Conservation (phyloP, 2,797 vertebrate genomes). For the Champsocephalus gunnari region DNA sequence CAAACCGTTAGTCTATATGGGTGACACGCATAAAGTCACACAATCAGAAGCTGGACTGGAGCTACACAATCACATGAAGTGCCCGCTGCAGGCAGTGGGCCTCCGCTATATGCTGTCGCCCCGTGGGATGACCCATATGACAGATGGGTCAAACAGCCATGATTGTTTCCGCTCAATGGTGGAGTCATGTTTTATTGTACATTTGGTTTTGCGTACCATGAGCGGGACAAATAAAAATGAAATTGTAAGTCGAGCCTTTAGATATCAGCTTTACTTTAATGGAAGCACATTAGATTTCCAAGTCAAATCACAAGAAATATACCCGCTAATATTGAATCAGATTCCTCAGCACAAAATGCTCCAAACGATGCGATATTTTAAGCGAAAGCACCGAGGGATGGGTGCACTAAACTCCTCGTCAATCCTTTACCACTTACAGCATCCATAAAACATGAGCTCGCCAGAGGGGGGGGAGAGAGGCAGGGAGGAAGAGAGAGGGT, state of each 20-base stretch:
- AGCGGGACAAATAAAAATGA: too few species aligned
- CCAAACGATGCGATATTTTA: conserved; percentile 66
- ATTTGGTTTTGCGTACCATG: too few species aligned
- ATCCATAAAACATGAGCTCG: conserved; percentile 78
- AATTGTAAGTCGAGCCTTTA: conserved; percentile 39
- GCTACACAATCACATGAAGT: conserved; percentile 63
- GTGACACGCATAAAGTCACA: conserved; percentile 27
- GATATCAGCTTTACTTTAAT: neutral
- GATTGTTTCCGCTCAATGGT: neutral
- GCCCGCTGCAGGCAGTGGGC: conserved; percentile 21
- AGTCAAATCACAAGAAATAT: conserved; percentile 36
- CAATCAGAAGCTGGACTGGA: conserved; percentile 31
- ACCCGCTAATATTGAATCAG: conserved; percentile 39
- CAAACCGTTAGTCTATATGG: neutral
- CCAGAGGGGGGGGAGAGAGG: neutral
- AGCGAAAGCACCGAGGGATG: conserved; percentile 58
- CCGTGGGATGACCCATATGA: conserved; percentile 34
- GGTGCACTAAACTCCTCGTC: conserved; percentile 74
- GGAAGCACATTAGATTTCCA: conserved; percentile 3
- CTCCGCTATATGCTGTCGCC: neutral
- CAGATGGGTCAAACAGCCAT: conserved; percentile 52
- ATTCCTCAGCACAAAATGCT: conserved; percentile 47
- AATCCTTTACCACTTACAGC: conserved; percentile 70
- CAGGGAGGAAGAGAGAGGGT: neutral
- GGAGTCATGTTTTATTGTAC: too few species aligned